phyloP scores from a whole-genome alignment of 2,113 vertebrate species.

The Notarius quadriscutis region DNA sequence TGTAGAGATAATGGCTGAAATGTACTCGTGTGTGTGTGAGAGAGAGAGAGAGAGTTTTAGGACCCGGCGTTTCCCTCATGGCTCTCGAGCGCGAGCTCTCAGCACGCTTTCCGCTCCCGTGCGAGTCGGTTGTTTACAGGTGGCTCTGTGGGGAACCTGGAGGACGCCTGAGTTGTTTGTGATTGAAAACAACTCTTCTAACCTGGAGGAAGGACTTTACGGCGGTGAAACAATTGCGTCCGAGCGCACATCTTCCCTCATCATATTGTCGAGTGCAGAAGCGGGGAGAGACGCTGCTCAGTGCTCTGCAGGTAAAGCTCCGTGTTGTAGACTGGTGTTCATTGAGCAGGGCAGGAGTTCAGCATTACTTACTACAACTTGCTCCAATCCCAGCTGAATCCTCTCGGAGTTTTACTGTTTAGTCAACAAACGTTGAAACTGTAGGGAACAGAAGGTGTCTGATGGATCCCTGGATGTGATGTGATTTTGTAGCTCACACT shows the following conservation, averaged over 20 bases:
- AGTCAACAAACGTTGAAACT: not conserved
- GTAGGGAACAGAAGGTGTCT: not conserved
- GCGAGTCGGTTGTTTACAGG: constrained; percentile 1
- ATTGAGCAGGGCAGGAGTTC: not conserved
- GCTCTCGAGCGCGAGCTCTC: not conserved
- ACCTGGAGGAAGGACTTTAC: not conserved
- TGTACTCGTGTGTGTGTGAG: too few species aligned
- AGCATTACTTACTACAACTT: not conserved
- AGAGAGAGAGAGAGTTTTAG: not conserved
- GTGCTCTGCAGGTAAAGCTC: constrained; percentile 15
- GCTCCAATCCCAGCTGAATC: not conserved
- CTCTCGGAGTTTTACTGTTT: not conserved
- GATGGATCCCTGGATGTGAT: not conserved
- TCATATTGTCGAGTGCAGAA: not conserved
- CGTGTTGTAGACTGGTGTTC: not conserved
- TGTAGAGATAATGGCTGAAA: too few species aligned
- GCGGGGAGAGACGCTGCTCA: not conserved
- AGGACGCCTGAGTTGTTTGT: not conserved
- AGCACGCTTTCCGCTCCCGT: not conserved
- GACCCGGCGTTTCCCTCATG: not conserved
- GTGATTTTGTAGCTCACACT: not conserved
- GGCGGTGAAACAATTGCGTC: not conserved
- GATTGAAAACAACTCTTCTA: not conserved
- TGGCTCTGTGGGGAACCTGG: not conserved
- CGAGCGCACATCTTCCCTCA: not conserved